Base-by-base conservation (phyloP, 2,888 invertebrate genomes). In the Trichogramma evanescens region DNA sequence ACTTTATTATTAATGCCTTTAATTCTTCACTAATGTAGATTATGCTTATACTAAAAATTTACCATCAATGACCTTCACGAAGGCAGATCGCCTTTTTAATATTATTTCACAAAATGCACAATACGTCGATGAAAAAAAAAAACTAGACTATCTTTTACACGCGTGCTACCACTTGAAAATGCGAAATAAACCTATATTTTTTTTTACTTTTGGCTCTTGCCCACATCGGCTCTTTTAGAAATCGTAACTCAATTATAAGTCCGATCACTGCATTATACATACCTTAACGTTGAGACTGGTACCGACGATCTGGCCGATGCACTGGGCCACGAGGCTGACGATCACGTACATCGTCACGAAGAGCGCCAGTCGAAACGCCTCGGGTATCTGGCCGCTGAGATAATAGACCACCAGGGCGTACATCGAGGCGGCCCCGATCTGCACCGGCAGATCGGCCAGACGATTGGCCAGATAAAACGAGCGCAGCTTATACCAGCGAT, bases 401-500 rank as follows among this genome's bases (percentile, higher is more conserved):
- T 86, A 86, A 79, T 94, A 96, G 0, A 92, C 89, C 54, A 93
- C 86, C 60, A 84, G 75, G 6, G 89, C 86, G 72, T 92, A 96
- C 5, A 86, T 76, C 7, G 89, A 75, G 0, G 93, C 91, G 69
- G 81, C 80, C 13, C 72, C 58, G 52, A 82, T 80, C 81, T 93
- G 93, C 65, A 89, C 86, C 0, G 93, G 95, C 67, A 95, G 80
- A 71, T 93, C 91, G 0, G 91, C 86, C 54, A 89, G 77, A 5
- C 91, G 85, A 52, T 89, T 87, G 7, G 93, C 89, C 26, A 88
- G 77, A 73, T 90, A 94, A 78, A 91, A 93, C 0, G 92, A 88
- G 54, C 88, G 86, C 3, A 93, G 79, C 26, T 90, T 89, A 78
- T 94, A 94, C 94, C 93, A 94, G 61, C 91, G 85, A 79, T 94